Conservation (phyloP, 2,113 vertebrate species). For the Bungarus multicinctus region DNA sequence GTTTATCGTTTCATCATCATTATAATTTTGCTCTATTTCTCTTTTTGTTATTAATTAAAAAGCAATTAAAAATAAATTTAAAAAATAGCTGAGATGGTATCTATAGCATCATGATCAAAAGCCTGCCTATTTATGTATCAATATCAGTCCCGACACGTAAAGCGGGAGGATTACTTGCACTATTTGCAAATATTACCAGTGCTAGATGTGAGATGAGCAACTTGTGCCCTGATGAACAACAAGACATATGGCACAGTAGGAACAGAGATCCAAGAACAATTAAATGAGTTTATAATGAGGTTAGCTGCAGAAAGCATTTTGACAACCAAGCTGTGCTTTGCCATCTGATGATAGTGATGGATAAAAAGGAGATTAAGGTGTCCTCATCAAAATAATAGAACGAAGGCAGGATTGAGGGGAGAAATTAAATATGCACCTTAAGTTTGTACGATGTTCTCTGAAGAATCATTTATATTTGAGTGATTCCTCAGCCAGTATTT, state of each 20-base stretch:
- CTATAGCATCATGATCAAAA: neutral
- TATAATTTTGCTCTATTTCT: neutral
- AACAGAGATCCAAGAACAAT: constrained; percentile 18
- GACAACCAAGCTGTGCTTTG: neutral
- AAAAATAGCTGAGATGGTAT: neutral
- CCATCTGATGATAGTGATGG: neutral
- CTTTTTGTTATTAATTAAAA: neutral
- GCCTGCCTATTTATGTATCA: neutral
- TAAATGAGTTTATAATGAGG: constrained; percentile 19
- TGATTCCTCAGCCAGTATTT: neutral
- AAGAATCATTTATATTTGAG: neutral
- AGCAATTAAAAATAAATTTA: neutral
- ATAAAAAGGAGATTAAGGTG: constrained; percentile 28
- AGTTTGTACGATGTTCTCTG: neutral
- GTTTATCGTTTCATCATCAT: neutral
- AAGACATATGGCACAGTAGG: constrained; percentile 3
- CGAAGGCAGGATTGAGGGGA: neutral
- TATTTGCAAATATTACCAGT: neutral
- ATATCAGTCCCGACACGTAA: neutral
- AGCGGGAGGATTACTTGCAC: neutral
- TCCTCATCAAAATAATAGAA: neutral
- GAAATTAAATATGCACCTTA: rapidly evolving
- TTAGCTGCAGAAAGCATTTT: neutral
- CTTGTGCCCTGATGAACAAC: constrained; percentile 12
- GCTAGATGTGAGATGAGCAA: neutral